Evolutionary conservation across 2,113 vertebrate species (phyloP).

Genomic region (Parus major): DNA sequence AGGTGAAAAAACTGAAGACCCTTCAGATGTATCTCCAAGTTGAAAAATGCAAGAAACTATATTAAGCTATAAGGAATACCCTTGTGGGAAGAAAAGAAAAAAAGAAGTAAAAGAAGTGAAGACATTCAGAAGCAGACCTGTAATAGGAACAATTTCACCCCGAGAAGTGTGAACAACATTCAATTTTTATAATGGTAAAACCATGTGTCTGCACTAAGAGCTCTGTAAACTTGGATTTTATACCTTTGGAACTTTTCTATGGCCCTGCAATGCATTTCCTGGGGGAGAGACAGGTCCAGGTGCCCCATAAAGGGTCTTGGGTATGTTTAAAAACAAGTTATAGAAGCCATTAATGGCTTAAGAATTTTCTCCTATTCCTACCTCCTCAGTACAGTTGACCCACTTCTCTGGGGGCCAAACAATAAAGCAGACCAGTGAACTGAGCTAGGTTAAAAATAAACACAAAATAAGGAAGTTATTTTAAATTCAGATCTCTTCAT

Average conservation of each 20-base stretch:
- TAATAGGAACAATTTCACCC: not conserved
- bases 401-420: not conserved
- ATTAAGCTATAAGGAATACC: not conserved
- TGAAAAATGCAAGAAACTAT: not conserved
- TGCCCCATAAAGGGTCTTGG: not conserved
- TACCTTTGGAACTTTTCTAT: not conserved
- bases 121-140: not conserved
- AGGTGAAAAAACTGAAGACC: not conserved
- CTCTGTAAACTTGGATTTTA: not conserved
- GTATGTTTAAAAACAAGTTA: not conserved
- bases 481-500: slow-evolving; percentile 13
- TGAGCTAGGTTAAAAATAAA: slow-evolving; percentile 4
- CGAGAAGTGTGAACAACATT: not conserved
- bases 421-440: not conserved
- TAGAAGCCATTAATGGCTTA: not conserved
- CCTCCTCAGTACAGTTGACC: not conserved
- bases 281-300: not conserved
- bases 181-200: not conserved
- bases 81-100: not conserved
- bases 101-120: not conserved
- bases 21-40: not conserved
- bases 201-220: not conserved
- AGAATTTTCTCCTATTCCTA: not conserved
- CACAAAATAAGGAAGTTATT: slow-evolving; percentile 4
- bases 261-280: not conserved